Evolutionary conservation across 2,888 invertebrate species (phyloP), one percentile per base, ranked within the genome.

Genomic region (Nomada fucata): DNA sequence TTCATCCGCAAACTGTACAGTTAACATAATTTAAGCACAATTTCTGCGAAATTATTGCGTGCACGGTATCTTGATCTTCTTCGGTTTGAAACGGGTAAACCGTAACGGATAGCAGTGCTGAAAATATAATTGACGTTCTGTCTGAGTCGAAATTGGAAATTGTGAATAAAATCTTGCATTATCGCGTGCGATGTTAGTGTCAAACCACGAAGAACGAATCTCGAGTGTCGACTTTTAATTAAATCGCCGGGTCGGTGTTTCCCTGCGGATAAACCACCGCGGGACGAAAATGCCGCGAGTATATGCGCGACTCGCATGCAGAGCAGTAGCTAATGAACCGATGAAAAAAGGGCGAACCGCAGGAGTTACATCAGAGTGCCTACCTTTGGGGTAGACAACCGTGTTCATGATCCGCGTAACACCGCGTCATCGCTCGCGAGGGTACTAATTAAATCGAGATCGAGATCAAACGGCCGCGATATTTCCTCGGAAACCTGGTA

Each of bases 391-490:
- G 74, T 67, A 52, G 70, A 69, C 60, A 64, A 36, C 36, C 36
- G 36, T 36, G 36, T 36, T 7, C 20, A 60, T 44, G 53, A 23
- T 55, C 52, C 26, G 18, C 42, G 15, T 20, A 50, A 64, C 52
- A 29, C 26, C 57, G 23, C 70, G 42, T 44, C 44, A 61, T 55
- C 53, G 23, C 15, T 60, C 42, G 64, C 64, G 26, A 76, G 76
- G 65, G 59, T 61, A 29, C 59, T 79, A 79, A 79, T 79, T 79
- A 76, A 69, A 65, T 67, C 44, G 59, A 65, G 79, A 76, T 79
- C 52, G 69, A 63, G 44, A 79, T 79, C 76, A 52, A 76, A 44
- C 69, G 42, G 61, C 59, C 61, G 64, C 59, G 59, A 52, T 59
- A 20, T 65, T 73, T 59, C 77, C 73, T 60, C 29, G 59, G 36